Evolutionary conservation across 1,140 invertebrate species (phyloP).

Genomic region (Polypedilum pembai): DNA sequence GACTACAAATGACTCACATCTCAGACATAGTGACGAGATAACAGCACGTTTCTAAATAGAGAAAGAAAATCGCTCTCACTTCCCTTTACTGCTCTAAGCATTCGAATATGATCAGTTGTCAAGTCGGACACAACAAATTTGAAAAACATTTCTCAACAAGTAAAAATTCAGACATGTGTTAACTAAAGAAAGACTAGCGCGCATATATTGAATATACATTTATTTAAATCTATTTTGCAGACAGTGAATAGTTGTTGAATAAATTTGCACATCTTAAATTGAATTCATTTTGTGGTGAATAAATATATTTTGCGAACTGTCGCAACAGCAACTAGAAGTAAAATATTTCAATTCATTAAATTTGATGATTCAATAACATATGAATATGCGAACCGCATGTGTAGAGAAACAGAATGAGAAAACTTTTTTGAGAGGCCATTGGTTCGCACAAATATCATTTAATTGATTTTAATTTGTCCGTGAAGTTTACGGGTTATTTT

Average conservation of each 20-base stretch:
- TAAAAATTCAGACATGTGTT: no score
- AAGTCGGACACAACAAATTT: no score
- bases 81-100: no score
- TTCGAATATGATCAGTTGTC: no score
- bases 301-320: not conserved
- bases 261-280: no score
- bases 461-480: slow-evolving; percentile 8
- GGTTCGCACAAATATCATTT: not conserved
- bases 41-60: not conserved
- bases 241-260: no score
- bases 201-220: no score
- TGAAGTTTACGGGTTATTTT: not conserved
- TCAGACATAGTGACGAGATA: slow-evolving; percentile 7
- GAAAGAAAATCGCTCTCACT: not conserved
- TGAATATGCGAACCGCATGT: not conserved
- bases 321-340: not conserved
- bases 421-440: no score
- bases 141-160: no score
- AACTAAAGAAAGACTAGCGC: no score
- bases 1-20: not conserved
- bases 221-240: no score
- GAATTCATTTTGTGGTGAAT: not conserved
- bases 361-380: slow-evolving; percentile 19
- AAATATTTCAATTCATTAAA: slow-evolving; percentile 8
- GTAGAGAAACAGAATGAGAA: not conserved